Percentiles rank a stretch among this genome's conserved stretches.
Conservation (phyloP, 2,888 invertebrate species). For the Aelia acuminata region DNA sequence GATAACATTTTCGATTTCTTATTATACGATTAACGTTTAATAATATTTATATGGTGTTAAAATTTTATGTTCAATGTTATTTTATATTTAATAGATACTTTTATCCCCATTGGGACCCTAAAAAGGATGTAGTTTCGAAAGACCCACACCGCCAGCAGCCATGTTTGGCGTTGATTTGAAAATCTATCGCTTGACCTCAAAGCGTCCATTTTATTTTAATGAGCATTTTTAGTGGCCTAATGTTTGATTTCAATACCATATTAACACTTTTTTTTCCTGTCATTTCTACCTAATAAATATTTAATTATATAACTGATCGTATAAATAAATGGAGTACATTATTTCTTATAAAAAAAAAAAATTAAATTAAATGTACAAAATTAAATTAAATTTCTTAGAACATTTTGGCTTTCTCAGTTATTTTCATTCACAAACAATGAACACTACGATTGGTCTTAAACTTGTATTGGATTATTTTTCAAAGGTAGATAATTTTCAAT, state of each 20-base stretch:
- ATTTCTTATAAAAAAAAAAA: too few relatives aligned
- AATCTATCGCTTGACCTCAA: slow-evolving; percentile 1
- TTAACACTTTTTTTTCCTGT: neutral
- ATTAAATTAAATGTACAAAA: too few relatives aligned
- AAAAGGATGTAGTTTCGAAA: neutral
- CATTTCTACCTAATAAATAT: neutral
- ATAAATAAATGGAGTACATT: too few relatives aligned
- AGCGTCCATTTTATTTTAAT: neutral
- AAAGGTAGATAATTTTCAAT: too few relatives aligned
- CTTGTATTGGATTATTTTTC: too few relatives aligned
- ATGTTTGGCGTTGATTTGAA: neutral
- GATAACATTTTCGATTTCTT: neutral
- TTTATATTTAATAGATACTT: neutral
- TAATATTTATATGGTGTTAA: neutral
- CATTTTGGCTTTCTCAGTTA: too few relatives aligned
- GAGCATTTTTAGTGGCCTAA: neutral
- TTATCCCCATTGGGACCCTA: neutral
- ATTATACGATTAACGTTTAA: neutral
- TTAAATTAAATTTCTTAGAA: too few relatives aligned
- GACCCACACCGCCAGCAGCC: neutral
- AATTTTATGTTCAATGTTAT: neutral
- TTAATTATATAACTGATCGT: too few relatives aligned
- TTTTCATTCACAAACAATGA: too few relatives aligned
- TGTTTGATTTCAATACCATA: neutral
- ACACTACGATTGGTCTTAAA: too few relatives aligned